These are phyloP conservation scores for Motacilla alba DNA, from an alignment of 2,113 vertebrate species.

Conservation along the genomic window DNA sequence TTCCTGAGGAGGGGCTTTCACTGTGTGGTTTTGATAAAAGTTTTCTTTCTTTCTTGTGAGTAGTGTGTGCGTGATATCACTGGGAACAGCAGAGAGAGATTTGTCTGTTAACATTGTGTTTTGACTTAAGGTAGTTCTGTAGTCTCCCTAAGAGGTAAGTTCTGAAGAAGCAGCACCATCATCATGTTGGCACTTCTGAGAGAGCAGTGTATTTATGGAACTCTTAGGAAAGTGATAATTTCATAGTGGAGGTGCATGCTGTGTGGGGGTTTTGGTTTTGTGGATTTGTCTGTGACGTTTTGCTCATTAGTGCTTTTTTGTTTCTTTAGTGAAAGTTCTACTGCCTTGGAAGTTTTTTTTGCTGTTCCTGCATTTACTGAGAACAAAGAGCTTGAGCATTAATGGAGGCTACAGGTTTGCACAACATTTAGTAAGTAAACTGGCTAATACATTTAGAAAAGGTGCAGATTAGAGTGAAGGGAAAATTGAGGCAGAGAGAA, in stretches of 20 bases:
- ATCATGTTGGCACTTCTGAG: not conserved
- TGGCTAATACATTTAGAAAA: not conserved
- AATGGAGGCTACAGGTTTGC: not conserved
- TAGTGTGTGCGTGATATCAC: fast-evolving
- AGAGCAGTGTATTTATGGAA: not conserved
- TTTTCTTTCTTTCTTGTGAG: not conserved
- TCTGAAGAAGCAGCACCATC: not conserved
- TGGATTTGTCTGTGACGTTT: not conserved
- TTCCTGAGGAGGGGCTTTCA: not conserved
- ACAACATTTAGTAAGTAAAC: not conserved
- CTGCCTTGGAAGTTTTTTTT: not conserved
- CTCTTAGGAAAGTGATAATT: not conserved
- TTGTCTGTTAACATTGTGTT: not conserved
- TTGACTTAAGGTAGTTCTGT: not conserved
- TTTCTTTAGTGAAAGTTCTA: not conserved
- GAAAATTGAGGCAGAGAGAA: not conserved
- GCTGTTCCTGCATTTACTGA: not conserved
- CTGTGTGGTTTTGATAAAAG: not conserved
- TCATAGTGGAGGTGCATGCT: not conserved
- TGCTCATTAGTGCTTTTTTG: not conserved
- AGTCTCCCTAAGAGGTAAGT: not conserved
- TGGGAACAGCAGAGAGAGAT: not conserved
- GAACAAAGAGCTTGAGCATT: not conserved
- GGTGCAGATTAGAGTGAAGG: not conserved
- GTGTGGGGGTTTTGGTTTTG: not conserved